Percentiles rank a stretch among this genome's conserved stretches.
phyloP scores from a whole-genome alignment of 2,113 vertebrate genomes.

The Sialia sialis region DNA sequence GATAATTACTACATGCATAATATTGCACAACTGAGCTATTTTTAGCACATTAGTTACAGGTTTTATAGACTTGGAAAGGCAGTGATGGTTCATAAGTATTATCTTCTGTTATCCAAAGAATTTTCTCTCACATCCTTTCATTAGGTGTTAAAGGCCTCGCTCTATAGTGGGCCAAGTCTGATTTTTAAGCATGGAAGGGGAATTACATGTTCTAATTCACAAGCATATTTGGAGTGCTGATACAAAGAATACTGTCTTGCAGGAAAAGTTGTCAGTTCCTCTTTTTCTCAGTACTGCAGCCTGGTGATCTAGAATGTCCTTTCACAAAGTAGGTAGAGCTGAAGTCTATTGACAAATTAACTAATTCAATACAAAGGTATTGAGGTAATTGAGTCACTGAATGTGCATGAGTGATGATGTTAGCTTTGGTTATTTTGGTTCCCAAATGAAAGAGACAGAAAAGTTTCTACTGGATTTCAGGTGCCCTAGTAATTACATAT shows the following conservation, averaged over 20 bases:
- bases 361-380: neutral
- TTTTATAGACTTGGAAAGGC: constrained; percentile 50
- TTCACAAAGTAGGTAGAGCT: neutral
- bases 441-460: neutral
- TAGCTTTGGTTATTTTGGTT: neutral
- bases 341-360: neutral
- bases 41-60: constrained; percentile 49
- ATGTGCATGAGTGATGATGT: neutral
- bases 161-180: neutral
- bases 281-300: neutral
- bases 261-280: neutral
- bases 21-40: constrained; percentile 50
- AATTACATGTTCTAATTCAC: neutral
- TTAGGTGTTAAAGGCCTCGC: neutral
- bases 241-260: neutral
- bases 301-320: neutral
- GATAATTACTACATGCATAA: constrained; percentile 65
- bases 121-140: constrained; percentile 2
- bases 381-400: neutral
- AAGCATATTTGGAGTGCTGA: neutral
- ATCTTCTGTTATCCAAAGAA: constrained; percentile 19
- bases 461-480: neutral
- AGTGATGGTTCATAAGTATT: constrained; percentile 11
- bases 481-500: neutral
- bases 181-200: neutral